Percentiles rank a stretch among this genome's conserved stretches.
Evolutionary conservation across 1,140 invertebrate genomes (phyloP).

Genomic region (Amyelois transitella): DNA sequence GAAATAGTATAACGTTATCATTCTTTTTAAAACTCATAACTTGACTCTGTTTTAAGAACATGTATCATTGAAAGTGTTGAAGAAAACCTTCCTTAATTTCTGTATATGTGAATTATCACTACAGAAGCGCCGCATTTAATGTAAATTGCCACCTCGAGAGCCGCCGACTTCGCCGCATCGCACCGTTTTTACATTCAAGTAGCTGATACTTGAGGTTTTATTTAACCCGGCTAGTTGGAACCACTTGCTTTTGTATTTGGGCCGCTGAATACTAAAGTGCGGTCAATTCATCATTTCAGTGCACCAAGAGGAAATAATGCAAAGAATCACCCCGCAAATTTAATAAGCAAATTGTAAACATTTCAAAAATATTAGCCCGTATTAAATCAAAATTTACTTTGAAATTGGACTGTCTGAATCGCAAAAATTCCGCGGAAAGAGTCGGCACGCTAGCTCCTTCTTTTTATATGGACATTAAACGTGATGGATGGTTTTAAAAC

Average conservation of each 20-base stretch:
- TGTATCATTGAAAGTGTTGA: not conserved
- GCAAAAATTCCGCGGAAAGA: slow-evolving; percentile 39
- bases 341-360: not conserved
- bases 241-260: slow-evolving; percentile 40
- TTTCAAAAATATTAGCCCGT: not conserved
- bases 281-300: slow-evolving; percentile 38
- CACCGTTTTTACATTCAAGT: slow-evolving; percentile 61
- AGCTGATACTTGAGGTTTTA: slow-evolving; percentile 55
- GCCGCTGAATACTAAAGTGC: slow-evolving; percentile 34
- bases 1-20: too few species aligned
- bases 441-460: slow-evolving; percentile 49
- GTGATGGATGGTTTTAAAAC: slow-evolving; percentile 74
- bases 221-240: slow-evolving; percentile 36
- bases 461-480: slow-evolving; percentile 71
- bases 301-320: slow-evolving; percentile 6
- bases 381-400: not conserved
- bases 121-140: slow-evolving; percentile 55
- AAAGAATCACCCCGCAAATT: not conserved
- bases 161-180: slow-evolving; percentile 35
- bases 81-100: not conserved
- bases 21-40: too few species aligned
- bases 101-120: slow-evolving; percentile 1
- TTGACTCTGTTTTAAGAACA: not conserved
- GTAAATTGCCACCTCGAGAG: slow-evolving; percentile 57
- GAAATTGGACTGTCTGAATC: slow-evolving; percentile 19